A percentile compares a stretch with the other conserved stretches of the same genome.
phyloP scores from a whole-genome alignment of 1,140 invertebrate species.

The Lepidurus arcticus region DNA sequence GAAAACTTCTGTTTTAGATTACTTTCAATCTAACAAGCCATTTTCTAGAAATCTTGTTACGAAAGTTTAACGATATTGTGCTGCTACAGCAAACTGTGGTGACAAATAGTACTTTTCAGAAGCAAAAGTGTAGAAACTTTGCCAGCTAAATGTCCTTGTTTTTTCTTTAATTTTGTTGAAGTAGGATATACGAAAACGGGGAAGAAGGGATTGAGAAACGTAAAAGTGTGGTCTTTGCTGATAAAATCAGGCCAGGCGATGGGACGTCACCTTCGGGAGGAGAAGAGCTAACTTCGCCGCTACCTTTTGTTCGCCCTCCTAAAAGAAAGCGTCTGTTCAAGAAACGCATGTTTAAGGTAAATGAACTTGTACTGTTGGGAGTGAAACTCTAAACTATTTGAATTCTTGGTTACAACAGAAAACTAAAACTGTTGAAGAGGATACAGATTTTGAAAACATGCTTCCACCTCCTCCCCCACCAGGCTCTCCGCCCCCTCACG shows the following conservation, averaged over 20 bases:
- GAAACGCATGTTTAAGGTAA: background rate
- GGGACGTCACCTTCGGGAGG: conserved; percentile 58
- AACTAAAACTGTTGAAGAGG: background rate
- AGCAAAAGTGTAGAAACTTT: no score
- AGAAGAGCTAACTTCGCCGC: conserved; percentile 58
- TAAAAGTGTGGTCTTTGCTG: conserved; percentile 57
- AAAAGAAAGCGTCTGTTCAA: background rate
- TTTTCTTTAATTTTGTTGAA: background rate
- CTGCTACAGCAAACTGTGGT: no score
- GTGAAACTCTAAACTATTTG: background rate
- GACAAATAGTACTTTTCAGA: no score
- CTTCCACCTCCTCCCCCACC: conserved; percentile 32
- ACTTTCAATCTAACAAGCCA: no score
- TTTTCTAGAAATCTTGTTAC: no score
- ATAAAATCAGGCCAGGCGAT: conserved; percentile 58
- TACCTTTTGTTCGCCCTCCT: conserved; percentile 43
- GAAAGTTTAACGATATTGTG: no score
- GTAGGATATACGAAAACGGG: background rate
- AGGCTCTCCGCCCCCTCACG: conserved; percentile 28
- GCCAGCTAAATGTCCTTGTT: no score
- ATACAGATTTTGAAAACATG: conserved; percentile 27
- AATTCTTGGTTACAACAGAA: background rate
- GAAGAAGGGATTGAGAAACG: conserved; percentile 39
- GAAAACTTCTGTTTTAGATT: no score
- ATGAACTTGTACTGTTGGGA: no score